Percentiles rank a stretch among this genome's conserved stretches.
These are phyloP conservation scores for Sinocyclocheilus anshuiensis DNA, from an alignment of 2,113 vertebrate species.

Conservation along the genomic window DNA sequence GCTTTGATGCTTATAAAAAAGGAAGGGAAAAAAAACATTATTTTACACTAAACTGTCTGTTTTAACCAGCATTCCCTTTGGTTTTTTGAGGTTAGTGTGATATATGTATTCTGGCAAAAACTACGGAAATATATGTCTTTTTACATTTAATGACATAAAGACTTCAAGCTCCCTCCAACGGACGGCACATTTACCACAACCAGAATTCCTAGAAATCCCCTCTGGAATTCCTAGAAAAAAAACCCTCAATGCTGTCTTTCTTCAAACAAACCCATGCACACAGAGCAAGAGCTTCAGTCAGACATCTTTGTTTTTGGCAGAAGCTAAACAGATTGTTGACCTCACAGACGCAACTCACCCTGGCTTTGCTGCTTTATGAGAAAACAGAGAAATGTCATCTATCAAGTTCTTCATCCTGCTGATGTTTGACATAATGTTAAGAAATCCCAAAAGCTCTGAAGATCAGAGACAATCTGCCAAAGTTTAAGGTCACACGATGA, in stretches of 20 bases:
- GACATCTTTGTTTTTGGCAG: slow-evolving; percentile 6
- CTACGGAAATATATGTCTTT: neutral
- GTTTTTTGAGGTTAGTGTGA: neutral
- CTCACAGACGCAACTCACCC: slow-evolving; percentile 1
- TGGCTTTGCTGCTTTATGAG: slow-evolving; percentile 15
- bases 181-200: slow-evolving; percentile 12
- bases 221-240: slow-evolving; percentile 28
- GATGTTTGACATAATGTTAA: neutral
- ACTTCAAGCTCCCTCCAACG: slow-evolving; percentile 2
- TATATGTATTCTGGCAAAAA: slow-evolving; percentile 1
- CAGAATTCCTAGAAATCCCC: slow-evolving; percentile 34
- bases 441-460: slow-evolving; percentile 22
- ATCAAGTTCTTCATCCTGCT: neutral
- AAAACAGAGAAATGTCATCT: slow-evolving; percentile 12
- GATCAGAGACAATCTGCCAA: slow-evolving; percentile 30
- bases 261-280: slow-evolving; percentile 8
- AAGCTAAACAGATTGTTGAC: slow-evolving; percentile 35
- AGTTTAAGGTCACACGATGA: slow-evolving; percentile 39
- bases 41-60: neutral
- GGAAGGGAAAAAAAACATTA: too few relatives aligned
- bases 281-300: slow-evolving; percentile 10
- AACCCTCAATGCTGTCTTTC: slow-evolving; percentile 10
- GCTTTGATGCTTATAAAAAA: too few relatives aligned
- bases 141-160: neutral
- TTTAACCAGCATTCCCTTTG: neutral